Evolutionary conservation across 1,140 invertebrate species (phyloP), one percentile per base, ranked within the genome.

Genomic region (Trachymyrmex septentrionalis): DNA sequence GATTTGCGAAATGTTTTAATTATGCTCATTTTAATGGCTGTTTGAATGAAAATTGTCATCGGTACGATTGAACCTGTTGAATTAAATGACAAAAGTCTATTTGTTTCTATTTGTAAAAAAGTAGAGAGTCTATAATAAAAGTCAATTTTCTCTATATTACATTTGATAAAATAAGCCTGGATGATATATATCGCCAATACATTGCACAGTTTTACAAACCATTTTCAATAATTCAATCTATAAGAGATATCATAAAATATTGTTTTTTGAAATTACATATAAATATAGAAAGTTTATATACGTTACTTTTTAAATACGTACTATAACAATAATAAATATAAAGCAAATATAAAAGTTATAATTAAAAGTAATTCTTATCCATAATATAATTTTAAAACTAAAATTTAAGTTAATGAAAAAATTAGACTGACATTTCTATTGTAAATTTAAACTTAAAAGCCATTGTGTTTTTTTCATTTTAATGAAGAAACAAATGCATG

Each of bases 1-100:
- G 5, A 24, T 0, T 2, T 21, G 30, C 14, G 14, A 72, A 81
- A 57, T 7, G 24, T 85, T 78, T 44, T 14, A 7, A 24, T 19
- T 14, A 44, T 50, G 27, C 1, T 71, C n/a, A 44, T 34, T 44
- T 53, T 9, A 19, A 78, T 21, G 67, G 2, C 14, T 19, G 73
- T 21, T 19, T 6, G 48, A 27, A 57, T 80, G 63, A 38, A 86
- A 69, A 86, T 80, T 38, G 44, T 80, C 44, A 55, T 50, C 9
- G 12, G 27, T 2, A 14, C 19, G 3, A 44, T 19, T 3, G 19
- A n/a, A 69, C 19, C 9, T 76, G 66, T 81, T 55, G 27, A 76
- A 34, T 75, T 78, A 75, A 86, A 86, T n/a, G 16, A 34, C 16
- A 81, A 50, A 67, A 64, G 69, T 81, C n/a, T n/a, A n/a, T n/a